Base-by-base conservation (phyloP, 2,113 vertebrate genomes). In the Oryzias melastigma region DNA sequence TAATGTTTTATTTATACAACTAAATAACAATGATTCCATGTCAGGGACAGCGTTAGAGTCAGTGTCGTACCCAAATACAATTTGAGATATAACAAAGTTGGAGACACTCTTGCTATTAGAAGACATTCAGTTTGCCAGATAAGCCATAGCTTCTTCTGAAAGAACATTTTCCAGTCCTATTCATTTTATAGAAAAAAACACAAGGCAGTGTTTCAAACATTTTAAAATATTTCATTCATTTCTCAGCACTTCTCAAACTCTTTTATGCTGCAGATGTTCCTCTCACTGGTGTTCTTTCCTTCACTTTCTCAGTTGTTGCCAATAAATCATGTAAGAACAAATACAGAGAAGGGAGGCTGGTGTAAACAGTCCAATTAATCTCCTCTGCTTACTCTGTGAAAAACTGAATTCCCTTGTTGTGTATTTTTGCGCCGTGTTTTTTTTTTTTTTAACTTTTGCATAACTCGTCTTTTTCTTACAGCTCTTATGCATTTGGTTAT, bases 251-350 rank as follows among this genome's bases (percentile, higher is more conserved):
- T 72, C 44, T 43, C 47, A 49, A 64, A 53, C 49, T 64, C 50
- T 72, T 71, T 66, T 83, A 35, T 12, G 35, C 35, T 35, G 35
- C 35, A 35, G 68, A 63, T 59, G 64, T 58, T 73, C 17, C 20
- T 52, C 49, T 77, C 65, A 59, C 78, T 84, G 75, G 82, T 85
- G 85, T 86, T 77, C 66, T 62, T 57, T 81, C 61, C 71, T 59
- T 90, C 79, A 80, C 86, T 76, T 80, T 73, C 65, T 87, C 88
- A 84, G 81, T 82, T 87, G 81, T 88, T 75, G 70, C 64, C 63
- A 65, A 77, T 86, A 79, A 77, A 44, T 87, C 85, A 80, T 44
- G 47, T 60, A 16, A 72, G 49, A 62, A 82, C 67, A 77, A 73
- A 81, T 56, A 53, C 64, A 58, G 29, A 61, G 58, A 66, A 68